A percentile compares a stretch with the other conserved stretches of the same genome.
These are phyloP conservation scores for Punctoribates punctum DNA, from an alignment of 2,888 invertebrate species.

Conservation along the genomic window DNA sequence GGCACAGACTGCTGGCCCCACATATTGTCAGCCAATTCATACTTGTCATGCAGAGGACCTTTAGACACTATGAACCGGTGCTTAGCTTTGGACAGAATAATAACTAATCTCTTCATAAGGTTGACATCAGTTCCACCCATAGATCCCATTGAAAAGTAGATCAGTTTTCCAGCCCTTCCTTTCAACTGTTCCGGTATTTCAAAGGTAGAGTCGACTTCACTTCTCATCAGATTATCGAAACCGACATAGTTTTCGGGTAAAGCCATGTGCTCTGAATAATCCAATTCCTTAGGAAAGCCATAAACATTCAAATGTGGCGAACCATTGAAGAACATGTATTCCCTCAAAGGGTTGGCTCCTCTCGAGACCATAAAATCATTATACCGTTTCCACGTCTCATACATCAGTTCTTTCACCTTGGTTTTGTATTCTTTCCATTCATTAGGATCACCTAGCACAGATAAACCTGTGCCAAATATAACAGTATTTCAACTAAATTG, in stretches of 20 bases:
- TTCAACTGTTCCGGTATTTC: conserved; percentile 29
- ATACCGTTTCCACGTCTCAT: no score
- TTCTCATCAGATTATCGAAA: not conserved
- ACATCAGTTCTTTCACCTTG: no score
- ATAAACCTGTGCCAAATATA: no score
- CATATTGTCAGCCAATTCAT: conserved; percentile 41
- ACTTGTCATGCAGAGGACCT: conserved; percentile 38
- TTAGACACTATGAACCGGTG: conserved; percentile 41
- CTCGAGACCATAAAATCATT: no score
- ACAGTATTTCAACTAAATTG: no score
- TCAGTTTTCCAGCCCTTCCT: conserved; percentile 28
- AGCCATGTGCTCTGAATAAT: conserved; percentile 17
- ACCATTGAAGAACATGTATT: not conserved
- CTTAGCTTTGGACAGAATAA: conserved; percentile 16
- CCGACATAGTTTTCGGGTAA: not conserved
- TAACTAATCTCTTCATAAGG: conserved; percentile 36
- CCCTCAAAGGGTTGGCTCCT: not conserved
- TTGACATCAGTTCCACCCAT: conserved; percentile 30
- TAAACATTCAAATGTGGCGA: conserved; percentile 24
- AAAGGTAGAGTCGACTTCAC: not conserved
- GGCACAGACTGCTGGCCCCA: conserved; percentile 40
- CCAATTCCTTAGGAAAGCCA: conserved; percentile 17
- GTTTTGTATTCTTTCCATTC: no score
- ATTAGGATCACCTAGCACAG: no score
- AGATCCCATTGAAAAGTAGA: conserved; percentile 42